Percentiles rank a stretch among this genome's conserved stretches.
Conservation (phyloP, 2,888 invertebrate species). For the Teinopalpus imperialis region DNA sequence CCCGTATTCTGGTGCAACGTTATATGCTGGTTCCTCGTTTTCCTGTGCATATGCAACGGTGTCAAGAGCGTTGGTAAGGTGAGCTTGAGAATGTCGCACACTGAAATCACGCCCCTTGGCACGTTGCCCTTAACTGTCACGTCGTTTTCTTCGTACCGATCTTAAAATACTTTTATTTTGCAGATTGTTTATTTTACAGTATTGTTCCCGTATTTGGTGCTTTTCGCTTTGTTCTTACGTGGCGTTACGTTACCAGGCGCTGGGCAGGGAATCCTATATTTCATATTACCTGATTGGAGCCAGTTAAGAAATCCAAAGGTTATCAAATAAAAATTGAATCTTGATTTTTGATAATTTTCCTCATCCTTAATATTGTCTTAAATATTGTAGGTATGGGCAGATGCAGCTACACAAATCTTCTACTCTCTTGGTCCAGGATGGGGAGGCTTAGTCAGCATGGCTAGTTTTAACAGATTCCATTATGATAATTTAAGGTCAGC, state of each 20-base stretch:
- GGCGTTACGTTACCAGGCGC: constrained; percentile 92
- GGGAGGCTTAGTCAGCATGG: constrained; percentile 93
- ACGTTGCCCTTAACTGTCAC: constrained; percentile 38
- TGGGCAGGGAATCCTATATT: constrained; percentile 87
- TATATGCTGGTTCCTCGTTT: constrained; percentile 90
- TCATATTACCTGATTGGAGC: constrained; percentile 89
- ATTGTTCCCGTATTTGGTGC: constrained; percentile 89
- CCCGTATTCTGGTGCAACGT: constrained; percentile 88
- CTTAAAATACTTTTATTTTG: constrained; percentile 40
- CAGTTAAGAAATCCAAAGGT: constrained; percentile 89
- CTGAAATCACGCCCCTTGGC: constrained; percentile 41
- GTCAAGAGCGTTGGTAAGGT: constrained; percentile 94
- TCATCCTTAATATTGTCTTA: constrained; percentile 6
- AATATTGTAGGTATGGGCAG: constrained; percentile 90
- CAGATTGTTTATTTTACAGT: constrained; percentile 93
- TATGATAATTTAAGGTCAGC: constrained; percentile 86
- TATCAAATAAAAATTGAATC: constrained; percentile 26
- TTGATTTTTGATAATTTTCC: no score
- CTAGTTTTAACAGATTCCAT: constrained; percentile 90
- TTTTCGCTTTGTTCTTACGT: constrained; percentile 86
- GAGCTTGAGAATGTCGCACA: constrained; percentile 32
- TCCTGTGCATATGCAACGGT: constrained; percentile 92
- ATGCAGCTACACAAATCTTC: constrained; percentile 96
- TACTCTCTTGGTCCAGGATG: constrained; percentile 94
- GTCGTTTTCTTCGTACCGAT: constrained; percentile 32